phyloP scores from a whole-genome alignment of 1,140 invertebrate genomes.

The Harpegnathos saltator region DNA sequence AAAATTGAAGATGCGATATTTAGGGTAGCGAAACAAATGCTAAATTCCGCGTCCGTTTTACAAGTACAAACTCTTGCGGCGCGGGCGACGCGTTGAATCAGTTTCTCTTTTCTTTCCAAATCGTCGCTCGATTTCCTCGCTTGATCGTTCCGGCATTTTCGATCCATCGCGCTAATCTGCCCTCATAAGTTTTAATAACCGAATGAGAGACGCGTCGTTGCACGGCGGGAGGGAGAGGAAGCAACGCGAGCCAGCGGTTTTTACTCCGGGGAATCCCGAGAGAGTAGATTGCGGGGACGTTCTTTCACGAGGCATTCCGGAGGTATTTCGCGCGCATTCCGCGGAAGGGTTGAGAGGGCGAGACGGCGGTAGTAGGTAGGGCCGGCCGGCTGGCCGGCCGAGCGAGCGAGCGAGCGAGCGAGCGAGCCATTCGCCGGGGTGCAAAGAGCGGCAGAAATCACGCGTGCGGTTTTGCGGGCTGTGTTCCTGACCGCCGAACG shows the following conservation, averaged over 20 bases:
- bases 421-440: constrained; percentile 61
- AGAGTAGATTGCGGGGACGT: constrained; percentile 28
- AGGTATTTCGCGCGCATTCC: constrained; percentile 49
- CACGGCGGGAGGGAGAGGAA: constrained; percentile 5
- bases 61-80: neutral
- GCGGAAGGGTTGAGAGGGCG: constrained; percentile 46
- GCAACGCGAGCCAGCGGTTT: neutral
- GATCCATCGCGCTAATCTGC: neutral
- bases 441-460: constrained; percentile 83
- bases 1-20: too few relatives aligned
- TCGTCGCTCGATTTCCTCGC: neutral
- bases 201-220: neutral
- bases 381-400: constrained; percentile 43
- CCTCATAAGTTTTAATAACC: constrained; percentile 15
- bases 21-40: too few relatives aligned
- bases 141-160: neutral
- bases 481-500: constrained; percentile 84
- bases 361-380: constrained; percentile 14
- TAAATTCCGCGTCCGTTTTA: too few relatives aligned
- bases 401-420: too few relatives aligned
- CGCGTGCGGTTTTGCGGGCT: constrained; percentile 84
- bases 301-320: constrained; percentile 44
- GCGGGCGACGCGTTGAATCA: too few relatives aligned
- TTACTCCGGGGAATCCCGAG: neutral
- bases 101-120: neutral